Percentiles rank a stretch among this genome's conserved stretches.
Conservation (phyloP, 2,888 invertebrate genomes). For the Odontothrips loti region DNA sequence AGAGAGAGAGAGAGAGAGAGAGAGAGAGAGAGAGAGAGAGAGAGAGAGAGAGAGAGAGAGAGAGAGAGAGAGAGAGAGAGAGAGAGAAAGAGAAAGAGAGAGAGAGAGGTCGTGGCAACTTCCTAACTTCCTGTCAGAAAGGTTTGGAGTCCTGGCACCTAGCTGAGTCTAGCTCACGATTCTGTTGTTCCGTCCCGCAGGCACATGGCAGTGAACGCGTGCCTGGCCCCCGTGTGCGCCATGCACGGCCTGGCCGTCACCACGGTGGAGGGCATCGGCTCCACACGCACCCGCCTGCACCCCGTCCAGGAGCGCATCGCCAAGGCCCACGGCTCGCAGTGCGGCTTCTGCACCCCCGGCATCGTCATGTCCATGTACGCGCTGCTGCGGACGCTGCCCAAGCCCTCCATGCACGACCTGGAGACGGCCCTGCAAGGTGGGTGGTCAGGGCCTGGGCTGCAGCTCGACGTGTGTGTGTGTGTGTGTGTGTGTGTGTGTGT, state of each 20-base stretch:
- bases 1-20: too few species aligned
- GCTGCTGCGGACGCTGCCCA: slow-evolving; percentile 66
- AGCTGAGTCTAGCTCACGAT: too few species aligned
- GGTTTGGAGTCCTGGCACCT: too few species aligned
- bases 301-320: slow-evolving; percentile 85
- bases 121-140: too few species aligned
- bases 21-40: not conserved
- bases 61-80: too few species aligned
- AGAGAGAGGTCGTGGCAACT: too few species aligned
- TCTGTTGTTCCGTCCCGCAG: slow-evolving; percentile 47
- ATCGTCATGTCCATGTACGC: slow-evolving; percentile 98
- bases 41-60: too few species aligned
- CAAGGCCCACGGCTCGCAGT: slow-evolving; percentile 89
- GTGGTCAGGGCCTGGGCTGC: slow-evolving; percentile 24
- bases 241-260: slow-evolving; percentile 86
- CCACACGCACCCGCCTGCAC: slow-evolving; percentile 69
- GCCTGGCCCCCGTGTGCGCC: slow-evolving; percentile 79
- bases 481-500: too few species aligned
- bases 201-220: slow-evolving; percentile 83
- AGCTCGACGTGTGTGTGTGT: not conserved
- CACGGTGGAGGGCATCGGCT: slow-evolving; percentile 91
- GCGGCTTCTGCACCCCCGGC: slow-evolving; percentile 93
- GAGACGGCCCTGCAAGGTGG: slow-evolving; percentile 79
- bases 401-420: slow-evolving; percentile 69
- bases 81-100: too few species aligned